phyloP scores from a whole-genome alignment of 2,113 vertebrate species.

The Corythornis vintsioides region DNA sequence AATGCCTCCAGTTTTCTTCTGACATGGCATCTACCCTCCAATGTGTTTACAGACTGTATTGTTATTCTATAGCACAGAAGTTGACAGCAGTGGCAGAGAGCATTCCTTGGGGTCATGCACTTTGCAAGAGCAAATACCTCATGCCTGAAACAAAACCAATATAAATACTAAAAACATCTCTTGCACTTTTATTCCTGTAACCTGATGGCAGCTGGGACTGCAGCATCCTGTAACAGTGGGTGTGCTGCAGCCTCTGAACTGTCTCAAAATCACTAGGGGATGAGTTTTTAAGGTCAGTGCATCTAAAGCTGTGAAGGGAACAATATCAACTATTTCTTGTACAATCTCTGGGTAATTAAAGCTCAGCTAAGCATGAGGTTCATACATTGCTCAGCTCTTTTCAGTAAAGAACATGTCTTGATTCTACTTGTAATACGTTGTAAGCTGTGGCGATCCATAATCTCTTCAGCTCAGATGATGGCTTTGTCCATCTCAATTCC shows the following conservation, averaged over 20 bases:
- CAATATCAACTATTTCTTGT: background rate
- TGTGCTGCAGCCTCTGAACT: background rate
- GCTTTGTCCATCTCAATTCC: background rate
- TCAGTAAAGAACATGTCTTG: background rate
- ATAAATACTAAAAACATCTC: background rate
- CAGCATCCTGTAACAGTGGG: background rate
- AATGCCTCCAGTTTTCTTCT: conserved; percentile 5
- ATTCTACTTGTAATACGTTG: background rate
- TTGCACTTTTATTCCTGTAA: background rate
- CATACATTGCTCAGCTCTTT: background rate
- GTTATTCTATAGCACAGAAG: background rate
- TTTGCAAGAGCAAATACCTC: conserved; percentile 20
- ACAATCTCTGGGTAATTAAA: background rate
- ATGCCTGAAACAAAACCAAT: background rate
- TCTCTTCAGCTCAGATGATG: background rate
- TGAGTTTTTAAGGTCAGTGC: background rate
- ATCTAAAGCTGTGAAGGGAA: background rate
- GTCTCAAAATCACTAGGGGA: background rate
- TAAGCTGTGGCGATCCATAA: background rate
- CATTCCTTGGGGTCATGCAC: background rate
- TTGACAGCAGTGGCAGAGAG: background rate
- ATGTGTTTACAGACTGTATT: background rate
- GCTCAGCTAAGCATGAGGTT: background rate
- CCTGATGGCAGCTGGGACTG: background rate
- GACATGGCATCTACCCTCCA: background rate